Evolutionary conservation across 53 echinoderm and acorn worm genomes (phyloP).

Genomic region (Henricia sp.): DNA sequence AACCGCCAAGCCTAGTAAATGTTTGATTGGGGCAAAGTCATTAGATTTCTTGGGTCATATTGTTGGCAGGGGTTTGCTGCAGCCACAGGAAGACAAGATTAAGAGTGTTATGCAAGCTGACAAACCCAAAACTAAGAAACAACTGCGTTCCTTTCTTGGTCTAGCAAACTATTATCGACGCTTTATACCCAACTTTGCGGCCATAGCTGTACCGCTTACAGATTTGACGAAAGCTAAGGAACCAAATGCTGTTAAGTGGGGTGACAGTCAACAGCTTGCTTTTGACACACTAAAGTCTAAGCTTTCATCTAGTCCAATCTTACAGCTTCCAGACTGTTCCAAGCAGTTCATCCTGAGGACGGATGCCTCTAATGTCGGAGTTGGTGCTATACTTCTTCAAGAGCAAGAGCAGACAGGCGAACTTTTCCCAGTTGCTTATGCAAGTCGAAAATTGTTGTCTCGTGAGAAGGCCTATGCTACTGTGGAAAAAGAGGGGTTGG

Average conservation of each 20-base stretch:
- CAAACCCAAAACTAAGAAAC: constrained; percentile 32
- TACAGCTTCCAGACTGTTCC: constrained; percentile 24
- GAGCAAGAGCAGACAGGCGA: background rate
- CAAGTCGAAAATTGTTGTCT: background rate
- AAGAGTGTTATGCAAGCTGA: constrained; percentile 39
- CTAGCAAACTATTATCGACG: constrained; percentile 37
- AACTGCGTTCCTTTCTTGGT: constrained; percentile 45
- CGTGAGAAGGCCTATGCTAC: background rate
- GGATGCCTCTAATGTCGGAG: constrained; percentile 28
- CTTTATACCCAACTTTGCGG: constrained; percentile 51
- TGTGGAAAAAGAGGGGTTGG: constrained; percentile 12
- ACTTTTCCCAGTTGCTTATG: constrained; percentile 26
- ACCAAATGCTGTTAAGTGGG: constrained; percentile 18
- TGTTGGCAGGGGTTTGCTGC: constrained; percentile 23
- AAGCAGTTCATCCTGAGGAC: constrained; percentile 38
- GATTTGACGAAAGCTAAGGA: constrained; percentile 18
- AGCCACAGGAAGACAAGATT: constrained; percentile 27
- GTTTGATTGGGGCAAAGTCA: constrained; percentile 2
- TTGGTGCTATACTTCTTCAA: constrained; percentile 26
- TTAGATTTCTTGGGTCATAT: constrained; percentile 48
- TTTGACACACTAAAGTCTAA: constrained; percentile 10
- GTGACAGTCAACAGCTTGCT: background rate
- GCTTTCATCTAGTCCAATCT: background rate
- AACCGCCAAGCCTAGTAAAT: constrained; percentile 50
- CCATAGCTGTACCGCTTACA: constrained; percentile 33